Conservation (phyloP, 2,113 vertebrate genomes). For the Pseudonaja textilis region DNA sequence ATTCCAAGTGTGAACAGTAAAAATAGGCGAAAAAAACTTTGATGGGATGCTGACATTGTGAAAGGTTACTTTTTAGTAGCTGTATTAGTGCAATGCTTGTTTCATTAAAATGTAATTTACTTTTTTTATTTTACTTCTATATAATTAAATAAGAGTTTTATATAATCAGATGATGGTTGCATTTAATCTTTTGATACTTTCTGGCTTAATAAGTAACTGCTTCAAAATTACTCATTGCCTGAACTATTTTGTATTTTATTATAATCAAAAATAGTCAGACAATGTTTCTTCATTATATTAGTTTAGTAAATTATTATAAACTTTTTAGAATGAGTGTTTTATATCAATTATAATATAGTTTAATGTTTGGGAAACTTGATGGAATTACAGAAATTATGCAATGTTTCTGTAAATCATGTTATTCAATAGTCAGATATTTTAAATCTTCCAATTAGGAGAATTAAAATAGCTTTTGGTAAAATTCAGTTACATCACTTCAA, state of each 20-base stretch:
- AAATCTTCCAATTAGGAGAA: background rate
- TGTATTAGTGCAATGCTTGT: background rate
- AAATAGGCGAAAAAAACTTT: background rate
- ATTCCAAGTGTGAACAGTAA: background rate
- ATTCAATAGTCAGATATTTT: background rate
- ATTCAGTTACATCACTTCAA: constrained; percentile 9
- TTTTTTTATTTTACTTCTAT: background rate
- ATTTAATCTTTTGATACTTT: background rate
- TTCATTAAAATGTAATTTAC: background rate
- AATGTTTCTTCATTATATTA: background rate
- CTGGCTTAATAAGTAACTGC: background rate
- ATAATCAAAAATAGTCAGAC: background rate
- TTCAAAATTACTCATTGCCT: background rate
- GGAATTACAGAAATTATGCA: background rate
- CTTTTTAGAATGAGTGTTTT: constrained; percentile 1
- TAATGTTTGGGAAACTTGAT: background rate
- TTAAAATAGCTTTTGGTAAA: background rate
- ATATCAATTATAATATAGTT: background rate
- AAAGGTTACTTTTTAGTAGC: background rate
- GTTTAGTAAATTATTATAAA: constrained; percentile 11
- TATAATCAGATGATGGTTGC: background rate
- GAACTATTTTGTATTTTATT: constrained; percentile 4
- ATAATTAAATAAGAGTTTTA: background rate
- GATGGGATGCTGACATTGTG: no score
- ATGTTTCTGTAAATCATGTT: background rate